Conservation (phyloP, 2,113 vertebrate species). For the Menidia beryllina region DNA sequence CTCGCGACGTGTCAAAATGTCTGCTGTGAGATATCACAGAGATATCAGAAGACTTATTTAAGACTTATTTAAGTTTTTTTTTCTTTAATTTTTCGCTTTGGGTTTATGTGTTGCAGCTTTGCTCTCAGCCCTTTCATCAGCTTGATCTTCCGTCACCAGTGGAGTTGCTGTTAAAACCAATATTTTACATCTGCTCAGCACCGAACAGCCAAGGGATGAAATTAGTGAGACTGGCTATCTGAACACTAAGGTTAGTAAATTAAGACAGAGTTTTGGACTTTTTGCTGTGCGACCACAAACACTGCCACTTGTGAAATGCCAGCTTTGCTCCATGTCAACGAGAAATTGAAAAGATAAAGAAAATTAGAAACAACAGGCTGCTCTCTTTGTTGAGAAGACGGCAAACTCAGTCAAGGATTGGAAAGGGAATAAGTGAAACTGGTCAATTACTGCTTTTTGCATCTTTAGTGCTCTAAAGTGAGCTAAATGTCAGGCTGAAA, state of each 20-base stretch:
- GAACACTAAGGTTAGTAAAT: background rate
- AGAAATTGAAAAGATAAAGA: no score
- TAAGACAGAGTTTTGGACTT: background rate
- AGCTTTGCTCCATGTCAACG: no score
- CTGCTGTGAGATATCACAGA: background rate
- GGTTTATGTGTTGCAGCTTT: no score
- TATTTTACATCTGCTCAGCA: background rate
- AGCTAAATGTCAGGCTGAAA: conserved; percentile 26
- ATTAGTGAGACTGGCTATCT: background rate
- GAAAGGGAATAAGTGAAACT: background rate
- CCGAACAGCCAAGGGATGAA: background rate
- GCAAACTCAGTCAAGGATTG: background rate
- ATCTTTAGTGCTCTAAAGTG: conserved; percentile 8
- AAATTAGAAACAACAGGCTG: background rate
- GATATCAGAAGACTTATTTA: no score
- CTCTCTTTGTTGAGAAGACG: background rate
- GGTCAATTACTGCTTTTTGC: background rate
- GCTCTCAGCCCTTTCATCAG: no score
- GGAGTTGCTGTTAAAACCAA: background rate
- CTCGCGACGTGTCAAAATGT: background rate
- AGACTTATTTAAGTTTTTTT: no score
- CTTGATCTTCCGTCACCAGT: no score
- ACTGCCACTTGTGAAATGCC: no score
- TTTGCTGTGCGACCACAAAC: background rate
- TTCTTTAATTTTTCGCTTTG: no score